Base-by-base conservation (phyloP, 2,113 vertebrate genomes). In the Carassius carassius region DNA sequence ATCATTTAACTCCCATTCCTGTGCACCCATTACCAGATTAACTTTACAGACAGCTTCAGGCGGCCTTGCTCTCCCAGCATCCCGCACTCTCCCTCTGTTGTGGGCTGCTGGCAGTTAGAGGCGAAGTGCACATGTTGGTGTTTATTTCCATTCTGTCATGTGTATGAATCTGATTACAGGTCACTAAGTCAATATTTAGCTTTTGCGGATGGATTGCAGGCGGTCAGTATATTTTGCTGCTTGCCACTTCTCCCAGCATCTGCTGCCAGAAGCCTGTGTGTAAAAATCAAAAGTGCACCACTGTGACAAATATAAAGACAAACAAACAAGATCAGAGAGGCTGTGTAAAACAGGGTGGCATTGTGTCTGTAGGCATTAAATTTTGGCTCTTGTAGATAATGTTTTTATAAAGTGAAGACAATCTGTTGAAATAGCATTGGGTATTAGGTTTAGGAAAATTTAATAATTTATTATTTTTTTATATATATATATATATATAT, bases 151-250 rank as follows among this genome's bases (percentile, higher is more conserved):
- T 92, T 92, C 92, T 93, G 92, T 94, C 90, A 90, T 94, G 93
- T 93, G 92, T 91, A 93, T 92, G 91, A 94, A 95, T 93, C 92
- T 94, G 94, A 95, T 94, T 95, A 95, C 93, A 94, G 93, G 93
- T 94, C 92, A 85, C 92, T 94, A 93, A 94, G 93, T 94, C 93
- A 94, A 94, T 94, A 94, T 95, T 95, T 95, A 94, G 91, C 93
- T 93, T 93, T 92, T 94, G 93, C 85, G 91, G 94, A 94, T 88
- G 84, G 91, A 91, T 91, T 92, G 84, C 91, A 90, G 84, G 87
- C 81, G 88, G 89, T 75, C 84, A 87, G 93, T 93, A 94, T 95
- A 94, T 95, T 95, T 95, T 91, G 85, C 89, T 89, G 92, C 89
- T 86, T 86, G 89, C 88, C 72, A 82, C 78, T 81, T 86, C 58